These are phyloP conservation scores for Pseudois nayaur DNA, from an alignment of 2,113 vertebrate species.

Conservation along the genomic window DNA sequence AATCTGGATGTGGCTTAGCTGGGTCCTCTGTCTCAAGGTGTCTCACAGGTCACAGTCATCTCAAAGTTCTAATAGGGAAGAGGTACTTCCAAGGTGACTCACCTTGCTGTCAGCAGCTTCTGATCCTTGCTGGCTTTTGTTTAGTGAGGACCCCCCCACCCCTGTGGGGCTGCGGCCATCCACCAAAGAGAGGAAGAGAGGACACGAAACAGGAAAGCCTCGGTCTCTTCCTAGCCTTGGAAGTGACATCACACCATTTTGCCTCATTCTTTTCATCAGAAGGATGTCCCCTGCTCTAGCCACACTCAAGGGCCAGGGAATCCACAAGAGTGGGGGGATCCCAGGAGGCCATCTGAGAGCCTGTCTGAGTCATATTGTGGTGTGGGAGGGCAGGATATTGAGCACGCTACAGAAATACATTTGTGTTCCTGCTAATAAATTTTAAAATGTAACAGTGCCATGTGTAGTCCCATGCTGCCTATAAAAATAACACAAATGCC, in stretches of 20 bases:
- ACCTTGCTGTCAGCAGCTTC: not conserved
- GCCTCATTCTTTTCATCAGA: not conserved
- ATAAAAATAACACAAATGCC: slow-evolving; percentile 17
- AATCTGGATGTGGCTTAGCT: not conserved
- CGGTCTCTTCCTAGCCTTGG: not conserved
- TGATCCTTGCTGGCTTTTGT: not conserved
- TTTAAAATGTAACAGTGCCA: slow-evolving; percentile 1
- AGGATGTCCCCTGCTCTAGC: not conserved
- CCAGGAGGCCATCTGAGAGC: not conserved
- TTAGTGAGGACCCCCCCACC: not conserved
- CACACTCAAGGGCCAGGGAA: not conserved
- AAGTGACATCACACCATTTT: not conserved
- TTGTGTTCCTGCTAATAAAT: not conserved
- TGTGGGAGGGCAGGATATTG: not conserved
- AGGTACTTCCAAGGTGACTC: not conserved
- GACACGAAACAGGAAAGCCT: not conserved
- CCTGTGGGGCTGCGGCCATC: not conserved
- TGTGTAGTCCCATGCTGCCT: not conserved
- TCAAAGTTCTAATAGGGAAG: not conserved
- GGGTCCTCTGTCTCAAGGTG: not conserved
- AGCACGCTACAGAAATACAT: not conserved
- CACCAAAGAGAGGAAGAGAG: not conserved
- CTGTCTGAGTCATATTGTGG: not conserved
- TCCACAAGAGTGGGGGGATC: not conserved
- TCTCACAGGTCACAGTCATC: not conserved